phyloP scores from a whole-genome alignment of 2,888 invertebrate species.

The Tolmerus cingulatus region DNA sequence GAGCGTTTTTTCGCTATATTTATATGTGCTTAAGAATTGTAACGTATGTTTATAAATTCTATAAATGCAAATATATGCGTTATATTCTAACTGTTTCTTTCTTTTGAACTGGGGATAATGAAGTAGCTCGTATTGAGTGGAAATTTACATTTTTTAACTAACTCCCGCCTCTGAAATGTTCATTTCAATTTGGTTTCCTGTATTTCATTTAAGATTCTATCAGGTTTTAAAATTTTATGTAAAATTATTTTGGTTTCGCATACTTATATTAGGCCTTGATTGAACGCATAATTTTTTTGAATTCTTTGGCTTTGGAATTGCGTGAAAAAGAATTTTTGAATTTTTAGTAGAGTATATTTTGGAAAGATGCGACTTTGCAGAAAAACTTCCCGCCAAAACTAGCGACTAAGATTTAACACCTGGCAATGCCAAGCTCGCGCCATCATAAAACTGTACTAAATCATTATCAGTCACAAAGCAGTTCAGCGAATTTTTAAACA shows the following conservation, averaged over 20 bases:
- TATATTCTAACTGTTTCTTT: constrained; percentile 7
- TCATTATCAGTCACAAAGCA: neutral
- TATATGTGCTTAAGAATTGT: constrained; percentile 7
- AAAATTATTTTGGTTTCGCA: too few relatives aligned
- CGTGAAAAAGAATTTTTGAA: neutral
- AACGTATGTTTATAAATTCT: constrained; percentile 30
- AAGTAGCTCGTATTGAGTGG: too few relatives aligned
- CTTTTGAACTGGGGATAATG: neutral
- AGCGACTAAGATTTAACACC: neutral
- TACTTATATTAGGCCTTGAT: too few relatives aligned
- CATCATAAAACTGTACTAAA: neutral
- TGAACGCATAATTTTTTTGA: too few relatives aligned
- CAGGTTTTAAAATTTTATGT: too few relatives aligned
- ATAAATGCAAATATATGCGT: constrained; percentile 23
- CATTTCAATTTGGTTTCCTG: too few relatives aligned
- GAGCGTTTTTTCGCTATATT: constrained; percentile 15
- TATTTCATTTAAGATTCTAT: too few relatives aligned
- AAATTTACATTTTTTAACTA: too few relatives aligned
- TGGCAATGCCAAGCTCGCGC: neutral
- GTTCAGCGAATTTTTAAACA: neutral
- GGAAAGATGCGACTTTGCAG: neutral
- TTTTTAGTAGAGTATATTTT: neutral
- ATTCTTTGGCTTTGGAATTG: neutral
- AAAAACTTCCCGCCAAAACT: neutral
- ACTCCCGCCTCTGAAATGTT: too few relatives aligned